Evolutionary conservation across 2,113 vertebrate species (phyloP), one percentile per base, ranked within the genome.

Genomic region (Echinops telfairi): DNA sequence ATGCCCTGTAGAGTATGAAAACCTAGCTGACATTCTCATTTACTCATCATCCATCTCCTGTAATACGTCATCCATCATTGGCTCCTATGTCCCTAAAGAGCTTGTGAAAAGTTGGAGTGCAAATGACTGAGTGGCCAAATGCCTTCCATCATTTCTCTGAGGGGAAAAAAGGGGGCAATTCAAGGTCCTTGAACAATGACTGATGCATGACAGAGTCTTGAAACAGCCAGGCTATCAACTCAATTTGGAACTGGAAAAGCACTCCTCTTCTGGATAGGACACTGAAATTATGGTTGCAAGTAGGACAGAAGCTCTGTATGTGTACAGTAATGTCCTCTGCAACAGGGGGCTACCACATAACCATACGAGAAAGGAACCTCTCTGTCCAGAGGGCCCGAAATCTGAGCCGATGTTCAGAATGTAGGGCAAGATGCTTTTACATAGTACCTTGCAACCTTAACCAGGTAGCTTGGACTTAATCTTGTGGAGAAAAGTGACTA

Each of bases 91-190:
- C 73, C 93, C 96, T 87, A 93, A 94, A 90, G 40, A 95, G 86
- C 95, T 94, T 85, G 64, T 33, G 95, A 94, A 94, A 94, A 83
- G 17, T 53, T 94, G 64, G 83, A 95, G 86, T 9, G n/a, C 84
- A 91, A 86, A 89, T 38, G 89, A 31, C 43, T 4, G 3, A 58
- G 71, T 82, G 68, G 20, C 38, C n/a, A 10, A 53, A 88, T 0
- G 86, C 86, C 73, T 90, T 82, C 38, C 80, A 43, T 57, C 70
- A 91, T 68, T 58, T 12, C 25, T 82, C 47, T 53, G 88, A 15
- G 57, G 81, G 93, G 96, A 97, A 75, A 87, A 27, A 53, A 53
- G 22, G 1, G 75, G 81, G 89, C 19, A 94, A 86, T 60, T 43
- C 29, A 88, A 90, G 62, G 8, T 20, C 83, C 33, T 94, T 88